Evolutionary conservation across 2,797 vertebrate genomes (phyloP).

Genomic region (Aphelocoma californica): DNA sequence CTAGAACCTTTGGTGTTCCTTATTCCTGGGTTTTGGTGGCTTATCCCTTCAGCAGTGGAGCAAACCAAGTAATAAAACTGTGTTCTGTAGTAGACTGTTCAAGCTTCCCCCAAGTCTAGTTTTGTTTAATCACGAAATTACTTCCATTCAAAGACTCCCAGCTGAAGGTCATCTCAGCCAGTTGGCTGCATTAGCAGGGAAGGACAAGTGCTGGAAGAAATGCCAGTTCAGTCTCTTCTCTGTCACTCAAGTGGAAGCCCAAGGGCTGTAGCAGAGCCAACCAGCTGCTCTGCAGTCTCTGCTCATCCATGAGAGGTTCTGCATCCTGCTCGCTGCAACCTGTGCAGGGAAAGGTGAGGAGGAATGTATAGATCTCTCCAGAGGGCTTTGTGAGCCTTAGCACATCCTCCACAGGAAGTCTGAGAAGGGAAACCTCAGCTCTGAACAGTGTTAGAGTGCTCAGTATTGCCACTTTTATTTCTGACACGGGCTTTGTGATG

Average conservation of each 20-base stretch:
- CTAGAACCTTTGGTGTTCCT: neutral
- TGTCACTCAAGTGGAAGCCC: neutral
- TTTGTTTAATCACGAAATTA: neutral
- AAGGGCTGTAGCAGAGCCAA: neutral
- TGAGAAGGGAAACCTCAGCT: neutral
- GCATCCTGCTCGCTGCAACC: neutral
- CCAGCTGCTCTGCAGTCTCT: neutral
- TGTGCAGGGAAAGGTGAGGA: neutral
- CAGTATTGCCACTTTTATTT: neutral
- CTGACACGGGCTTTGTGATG: neutral
- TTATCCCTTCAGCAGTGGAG: neutral
- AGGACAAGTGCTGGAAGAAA: conserved; percentile 11
- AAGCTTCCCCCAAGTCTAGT: neutral
- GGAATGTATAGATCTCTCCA: neutral
- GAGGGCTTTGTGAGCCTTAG: neutral
- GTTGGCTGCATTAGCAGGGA: neutral
- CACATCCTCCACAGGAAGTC: neutral
- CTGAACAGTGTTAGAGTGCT: neutral
- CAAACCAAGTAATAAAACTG: neutral
- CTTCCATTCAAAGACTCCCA: neutral
- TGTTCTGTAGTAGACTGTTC: neutral
- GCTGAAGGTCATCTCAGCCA: conserved; percentile 32
- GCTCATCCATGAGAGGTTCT: neutral
- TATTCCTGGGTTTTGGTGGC: neutral
- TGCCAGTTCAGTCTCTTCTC: neutral